These are phyloP conservation scores for Dallia pectoralis DNA, from an alignment of 2,797 vertebrate genomes.

Conservation along the genomic window DNA sequence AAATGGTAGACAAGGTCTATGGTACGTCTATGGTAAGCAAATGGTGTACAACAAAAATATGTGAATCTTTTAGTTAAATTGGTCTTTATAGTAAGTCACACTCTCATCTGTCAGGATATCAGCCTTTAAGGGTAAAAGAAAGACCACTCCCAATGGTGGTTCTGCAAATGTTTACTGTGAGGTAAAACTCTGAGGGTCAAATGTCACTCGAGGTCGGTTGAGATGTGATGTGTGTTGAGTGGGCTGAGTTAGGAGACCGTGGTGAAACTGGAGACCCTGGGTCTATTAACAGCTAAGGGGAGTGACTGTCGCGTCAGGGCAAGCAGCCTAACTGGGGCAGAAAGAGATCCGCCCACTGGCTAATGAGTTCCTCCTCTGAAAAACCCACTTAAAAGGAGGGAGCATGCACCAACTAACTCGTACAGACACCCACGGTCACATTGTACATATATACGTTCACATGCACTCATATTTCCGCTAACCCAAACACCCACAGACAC, in stretches of 20 bases:
- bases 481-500: background rate
- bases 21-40: background rate
- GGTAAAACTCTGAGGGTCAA: background rate
- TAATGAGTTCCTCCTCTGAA: slow-evolving; percentile 51
- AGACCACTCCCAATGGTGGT: background rate
- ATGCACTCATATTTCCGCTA: background rate
- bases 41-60: no score
- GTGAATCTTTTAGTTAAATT: no score
- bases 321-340: slow-evolving; percentile 74
- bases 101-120: background rate
- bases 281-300: slow-evolving; percentile 14
- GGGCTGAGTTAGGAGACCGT: background rate
- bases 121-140: background rate
- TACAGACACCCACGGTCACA: background rate
- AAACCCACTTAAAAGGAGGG: slow-evolving; percentile 18
- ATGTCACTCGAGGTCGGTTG: background rate
- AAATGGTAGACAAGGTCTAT: background rate
- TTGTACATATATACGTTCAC: background rate
- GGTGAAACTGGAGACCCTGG: background rate
- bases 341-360: slow-evolving; percentile 67
- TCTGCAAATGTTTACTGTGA: background rate
- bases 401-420: slow-evolving; percentile 17
- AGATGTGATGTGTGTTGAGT: background rate
- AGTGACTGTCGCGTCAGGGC: slow-evolving; percentile 48
- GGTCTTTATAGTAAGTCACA: background rate